Evolutionary conservation across 2,113 vertebrate genomes (phyloP).

Genomic region (Propithecus coquereli): DNA sequence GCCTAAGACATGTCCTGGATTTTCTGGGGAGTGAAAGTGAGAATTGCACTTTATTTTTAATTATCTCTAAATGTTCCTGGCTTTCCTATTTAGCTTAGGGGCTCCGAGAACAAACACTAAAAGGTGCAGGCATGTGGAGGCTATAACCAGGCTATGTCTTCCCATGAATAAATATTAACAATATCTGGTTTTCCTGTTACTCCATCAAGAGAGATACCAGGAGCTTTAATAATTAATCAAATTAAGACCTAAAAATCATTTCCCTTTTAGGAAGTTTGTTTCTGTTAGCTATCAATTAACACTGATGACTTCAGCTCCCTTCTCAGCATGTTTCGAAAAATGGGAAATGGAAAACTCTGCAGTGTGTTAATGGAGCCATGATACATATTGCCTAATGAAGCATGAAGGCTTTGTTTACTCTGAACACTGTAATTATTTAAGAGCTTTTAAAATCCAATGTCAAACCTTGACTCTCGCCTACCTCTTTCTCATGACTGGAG

Average conservation of each 20-base stretch:
- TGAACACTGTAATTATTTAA: constrained; percentile 82
- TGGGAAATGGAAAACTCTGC: constrained; percentile 73
- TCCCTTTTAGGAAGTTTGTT: constrained; percentile 81
- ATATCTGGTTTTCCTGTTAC: constrained; percentile 74
- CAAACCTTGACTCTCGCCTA: constrained; percentile 55
- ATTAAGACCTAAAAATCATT: constrained; percentile 84
- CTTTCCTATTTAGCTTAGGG: constrained; percentile 53
- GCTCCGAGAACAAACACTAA: not conserved
- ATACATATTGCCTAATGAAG: constrained; percentile 83
- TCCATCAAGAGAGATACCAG: constrained; percentile 80
- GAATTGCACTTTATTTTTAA: constrained; percentile 37
- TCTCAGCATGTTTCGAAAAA: constrained; percentile 76
- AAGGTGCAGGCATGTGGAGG: not conserved
- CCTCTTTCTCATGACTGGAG: constrained; percentile 33
- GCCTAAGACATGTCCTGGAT: not conserved
- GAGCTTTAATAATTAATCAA: constrained; percentile 82
- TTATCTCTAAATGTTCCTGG: constrained; percentile 49
- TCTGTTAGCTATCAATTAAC: constrained; percentile 85
- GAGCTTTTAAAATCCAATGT: constrained; percentile 79
- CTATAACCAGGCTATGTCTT: constrained; percentile 69
- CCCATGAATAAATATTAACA: constrained; percentile 82
- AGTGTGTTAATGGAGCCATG: constrained; percentile 81
- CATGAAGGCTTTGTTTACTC: constrained; percentile 82
- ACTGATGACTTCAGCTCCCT: constrained; percentile 75
- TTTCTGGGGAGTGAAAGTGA: not conserved